Evolutionary conservation across 23 tunicate genomes (phyloP), one percentile per base, ranked within the genome.

Genomic region (Corella eumyota): DNA sequence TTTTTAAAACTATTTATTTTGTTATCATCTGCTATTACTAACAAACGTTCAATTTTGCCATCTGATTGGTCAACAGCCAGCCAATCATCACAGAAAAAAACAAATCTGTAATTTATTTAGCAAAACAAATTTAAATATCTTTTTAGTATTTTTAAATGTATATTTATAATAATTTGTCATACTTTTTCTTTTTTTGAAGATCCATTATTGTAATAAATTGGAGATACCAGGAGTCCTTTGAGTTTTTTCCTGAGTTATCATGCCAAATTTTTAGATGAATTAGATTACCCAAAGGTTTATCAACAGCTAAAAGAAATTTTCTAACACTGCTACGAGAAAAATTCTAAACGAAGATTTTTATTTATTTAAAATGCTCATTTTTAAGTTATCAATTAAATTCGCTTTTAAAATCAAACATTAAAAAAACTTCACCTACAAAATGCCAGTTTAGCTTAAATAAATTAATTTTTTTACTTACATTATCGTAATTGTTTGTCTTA

Each of bases 41-140:
- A 35, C 3, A 75, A 56, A 24, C 94, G 25, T 35, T 84, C 94
- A 40, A 84, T 58, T 24, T 36, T 57, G 11, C 94, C 83, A 57
- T 84, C 94, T 54, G 94, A 84, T 64, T 75, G 72, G 66, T 84
- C 94, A 34, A 84, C 76, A 33, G 94, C 94, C 35, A 84, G 56
- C 94, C 94, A 84, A 56, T 84, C 83, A 57, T 84, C 77, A 52
- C 94, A 84, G 31, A 84, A 45, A 37, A 84, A 84, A 32, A 73
- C 64, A 26, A 34, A 67, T 36, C 94, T 84, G 30, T 5, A 54
- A 54, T 28, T 40, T 40, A 9, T n/a, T n/a, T n/a, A n/a, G n/a
- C n/a, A n/a, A n/a, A n/a, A n/a, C n/a, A n/a, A n/a, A n/a, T n/a
- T n/a, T n/a, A n/a, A n/a, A n/a, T n/a, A n/a, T n/a, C n/a, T n/a